phyloP scores from a whole-genome alignment of 2,888 invertebrate genomes.

The Drosophila bunnanda region DNA sequence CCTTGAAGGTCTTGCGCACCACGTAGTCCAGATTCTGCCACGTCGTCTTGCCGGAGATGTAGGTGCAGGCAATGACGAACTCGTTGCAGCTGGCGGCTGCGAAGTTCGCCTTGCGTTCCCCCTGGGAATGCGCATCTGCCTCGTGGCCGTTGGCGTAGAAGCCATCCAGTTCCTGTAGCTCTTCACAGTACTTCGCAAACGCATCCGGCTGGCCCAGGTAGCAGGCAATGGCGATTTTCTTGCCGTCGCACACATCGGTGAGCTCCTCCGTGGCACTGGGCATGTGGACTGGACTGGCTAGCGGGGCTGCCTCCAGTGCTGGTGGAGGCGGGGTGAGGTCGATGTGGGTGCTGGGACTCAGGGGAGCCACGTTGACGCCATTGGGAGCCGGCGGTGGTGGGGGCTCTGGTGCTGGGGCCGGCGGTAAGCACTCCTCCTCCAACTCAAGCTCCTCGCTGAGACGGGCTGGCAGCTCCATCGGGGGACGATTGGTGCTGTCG shows the following conservation, averaged over 20 bases:
- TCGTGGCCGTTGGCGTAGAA: slow-evolving; percentile 86
- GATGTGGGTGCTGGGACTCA: slow-evolving; percentile 84
- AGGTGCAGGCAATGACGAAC: slow-evolving; percentile 94
- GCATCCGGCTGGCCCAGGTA: slow-evolving; percentile 93
- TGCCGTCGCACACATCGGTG: slow-evolving; percentile 91
- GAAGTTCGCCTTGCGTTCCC: slow-evolving; percentile 86
- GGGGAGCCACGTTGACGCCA: slow-evolving; percentile 56
- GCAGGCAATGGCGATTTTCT: slow-evolving; percentile 94
- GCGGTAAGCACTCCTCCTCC: slow-evolving; percentile 84
- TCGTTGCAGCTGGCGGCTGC: slow-evolving; percentile 87
- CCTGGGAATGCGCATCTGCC: slow-evolving; percentile 83
- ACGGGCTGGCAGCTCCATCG: slow-evolving; percentile 84
- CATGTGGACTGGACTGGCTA: slow-evolving; percentile 82
- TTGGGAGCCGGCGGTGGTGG: slow-evolving; percentile 82
- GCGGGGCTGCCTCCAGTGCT: slow-evolving; percentile 78
- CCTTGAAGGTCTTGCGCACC: slow-evolving; percentile 96
- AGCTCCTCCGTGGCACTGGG: slow-evolving; percentile 86
- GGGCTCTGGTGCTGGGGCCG: slow-evolving; percentile 84
- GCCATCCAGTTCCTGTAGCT: slow-evolving; percentile 88
- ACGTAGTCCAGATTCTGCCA: slow-evolving; percentile 98
- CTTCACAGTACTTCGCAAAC: slow-evolving; percentile 89
- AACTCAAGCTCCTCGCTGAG: slow-evolving; percentile 83
- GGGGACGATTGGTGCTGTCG: slow-evolving; percentile 85
- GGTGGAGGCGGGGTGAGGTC: slow-evolving; percentile 85
- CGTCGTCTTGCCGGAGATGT: slow-evolving; percentile 95